phyloP scores from a whole-genome alignment of 2,113 vertebrate species.

The Heloderma charlesbogerti region DNA sequence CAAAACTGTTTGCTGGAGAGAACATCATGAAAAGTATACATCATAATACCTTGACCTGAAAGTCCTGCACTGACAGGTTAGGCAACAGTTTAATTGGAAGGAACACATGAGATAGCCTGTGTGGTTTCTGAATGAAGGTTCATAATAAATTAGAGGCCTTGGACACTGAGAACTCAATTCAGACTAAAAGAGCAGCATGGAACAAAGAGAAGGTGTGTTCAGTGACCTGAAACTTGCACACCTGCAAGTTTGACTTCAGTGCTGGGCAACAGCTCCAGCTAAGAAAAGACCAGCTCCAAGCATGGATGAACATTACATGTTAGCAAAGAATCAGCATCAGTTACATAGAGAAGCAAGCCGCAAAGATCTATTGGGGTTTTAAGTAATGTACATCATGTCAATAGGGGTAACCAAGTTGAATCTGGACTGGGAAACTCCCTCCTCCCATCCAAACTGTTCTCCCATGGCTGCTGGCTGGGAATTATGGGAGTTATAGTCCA shows the following conservation, averaged over 20 bases:
- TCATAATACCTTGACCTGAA: background rate
- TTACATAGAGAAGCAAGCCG: background rate
- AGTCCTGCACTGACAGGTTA: background rate
- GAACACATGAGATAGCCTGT: background rate
- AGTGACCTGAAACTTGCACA: background rate
- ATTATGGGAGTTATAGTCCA: too few species aligned
- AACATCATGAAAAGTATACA: background rate
- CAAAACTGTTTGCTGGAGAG: background rate
- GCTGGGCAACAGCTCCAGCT: too few species aligned
- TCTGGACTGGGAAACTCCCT: background rate
- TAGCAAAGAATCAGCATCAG: background rate
- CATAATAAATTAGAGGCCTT: background rate
- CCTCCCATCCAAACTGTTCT: background rate
- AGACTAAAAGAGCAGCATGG: background rate
- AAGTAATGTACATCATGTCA: background rate
- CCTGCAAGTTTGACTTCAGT: background rate
- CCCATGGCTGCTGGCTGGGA: too few species aligned
- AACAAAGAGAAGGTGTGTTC: background rate
- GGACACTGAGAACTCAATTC: background rate
- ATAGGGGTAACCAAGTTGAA: background rate
- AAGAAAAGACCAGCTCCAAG: background rate
- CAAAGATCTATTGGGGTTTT: background rate
- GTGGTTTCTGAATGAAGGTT: background rate
- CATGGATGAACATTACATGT: background rate
- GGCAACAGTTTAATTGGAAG: background rate